Evolutionary conservation across 2,888 invertebrate species (phyloP), one percentile per base, ranked within the genome.

Genomic region (Andrena bicolor): DNA sequence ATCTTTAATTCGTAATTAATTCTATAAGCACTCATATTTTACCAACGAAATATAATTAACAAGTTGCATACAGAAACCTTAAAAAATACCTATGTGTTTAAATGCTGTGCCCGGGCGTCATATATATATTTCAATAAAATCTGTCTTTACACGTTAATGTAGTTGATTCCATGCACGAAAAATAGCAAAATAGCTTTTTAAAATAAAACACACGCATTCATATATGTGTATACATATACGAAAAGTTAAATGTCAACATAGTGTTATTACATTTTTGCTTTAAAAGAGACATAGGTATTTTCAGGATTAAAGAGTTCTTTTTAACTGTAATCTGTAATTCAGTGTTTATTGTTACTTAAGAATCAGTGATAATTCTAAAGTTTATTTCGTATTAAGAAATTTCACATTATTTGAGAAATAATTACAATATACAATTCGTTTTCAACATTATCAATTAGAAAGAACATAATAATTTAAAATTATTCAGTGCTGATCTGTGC

Each of bases 11-110:
- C 68, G 71, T 32, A 76, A 77, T 75, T 68, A 10, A 80, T 76
- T 74, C 69, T 56, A 61, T 75, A 73, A 75, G 75, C 73, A 76
- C 8, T 69, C 61, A 56, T 69, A 66, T 64, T 49, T 60, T 76
- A 61, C 51, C 69, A 60, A 61, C 72, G 75, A 78, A 71, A 68
- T 72, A 78, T 41, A 80, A 71, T 69, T 69, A 76, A 61, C 28
- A 83, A 82, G 53, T 76, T 76, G 65, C 65, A 56, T 60, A 56
- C 26, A 68, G 16, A 76, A 60, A 70, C 49, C 32, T 64, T 16
- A 65, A 49, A 41, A 81, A 76, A 86, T 80, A 86, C 73, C 80
- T 73, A 86, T 76, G 69, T 63, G 63, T 30, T 61, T 69, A 77
- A 71, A 82, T 82, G 72, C 74, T 84, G 63, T 28, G 16, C 10